phyloP scores from a whole-genome alignment of 2,797 vertebrate genomes.

The Limosa lapponica region DNA sequence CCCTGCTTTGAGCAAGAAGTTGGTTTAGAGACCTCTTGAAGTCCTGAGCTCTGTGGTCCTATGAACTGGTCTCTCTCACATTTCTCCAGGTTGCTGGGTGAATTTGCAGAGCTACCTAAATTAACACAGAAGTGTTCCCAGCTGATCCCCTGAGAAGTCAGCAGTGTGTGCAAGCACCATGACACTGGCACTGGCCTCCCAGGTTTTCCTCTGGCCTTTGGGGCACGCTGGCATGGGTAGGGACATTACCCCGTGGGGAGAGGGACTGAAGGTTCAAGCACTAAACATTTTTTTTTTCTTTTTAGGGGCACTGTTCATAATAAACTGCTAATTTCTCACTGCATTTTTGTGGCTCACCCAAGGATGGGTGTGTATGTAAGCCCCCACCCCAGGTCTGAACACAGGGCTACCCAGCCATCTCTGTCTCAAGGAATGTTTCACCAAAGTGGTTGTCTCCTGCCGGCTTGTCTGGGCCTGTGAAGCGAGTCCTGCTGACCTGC shows the following conservation, averaged over 20 bases:
- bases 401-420: neutral
- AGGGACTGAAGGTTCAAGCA: neutral
- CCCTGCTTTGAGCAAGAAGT: neutral
- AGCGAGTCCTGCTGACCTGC: conserved; percentile 1
- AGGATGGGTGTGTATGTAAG: neutral
- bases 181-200: neutral
- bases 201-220: neutral
- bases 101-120: neutral
- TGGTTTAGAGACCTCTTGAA: neutral
- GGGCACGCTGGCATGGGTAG: neutral
- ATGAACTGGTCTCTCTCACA: neutral
- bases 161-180: neutral
- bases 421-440: neutral
- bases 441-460: neutral
- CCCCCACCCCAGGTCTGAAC: neutral
- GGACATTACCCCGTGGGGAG: neutral
- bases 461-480: neutral
- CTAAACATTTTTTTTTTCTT: neutral
- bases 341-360: neutral
- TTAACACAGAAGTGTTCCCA: neutral
- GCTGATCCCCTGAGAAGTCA: neutral
- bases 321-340: neutral
- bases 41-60: neutral
- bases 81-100: neutral
- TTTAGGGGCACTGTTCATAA: neutral